Conservation (phyloP, 2,797 vertebrate species). For the Silurus aristotelis region DNA sequence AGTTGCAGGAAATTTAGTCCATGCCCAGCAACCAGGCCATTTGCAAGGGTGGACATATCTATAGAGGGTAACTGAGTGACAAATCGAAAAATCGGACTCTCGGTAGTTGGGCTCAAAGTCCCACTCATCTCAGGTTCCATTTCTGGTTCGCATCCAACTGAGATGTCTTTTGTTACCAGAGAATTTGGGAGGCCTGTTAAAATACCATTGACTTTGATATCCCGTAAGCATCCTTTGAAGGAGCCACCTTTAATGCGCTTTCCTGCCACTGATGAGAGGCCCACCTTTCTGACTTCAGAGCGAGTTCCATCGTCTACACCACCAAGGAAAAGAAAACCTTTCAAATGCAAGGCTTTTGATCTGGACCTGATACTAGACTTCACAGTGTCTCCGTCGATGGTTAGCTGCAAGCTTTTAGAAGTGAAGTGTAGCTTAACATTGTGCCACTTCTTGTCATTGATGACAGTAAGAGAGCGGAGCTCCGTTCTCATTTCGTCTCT, state of each 20-base stretch:
- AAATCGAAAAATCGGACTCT: conserved; percentile 52
- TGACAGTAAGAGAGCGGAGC: conserved; percentile 72
- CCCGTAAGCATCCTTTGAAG: conserved; percentile 88
- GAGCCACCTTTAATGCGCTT: conserved; percentile 82
- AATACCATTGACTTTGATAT: conserved; percentile 76
- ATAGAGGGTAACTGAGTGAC: conserved; percentile 62
- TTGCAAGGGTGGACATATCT: conserved; percentile 68
- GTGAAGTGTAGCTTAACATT: conserved; percentile 76
- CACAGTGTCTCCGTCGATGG: conserved; percentile 76
- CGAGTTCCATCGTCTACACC: conserved; percentile 79
- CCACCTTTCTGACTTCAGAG: conserved; percentile 75
- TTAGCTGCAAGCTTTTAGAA: conserved; percentile 76
- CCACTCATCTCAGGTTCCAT: conserved; percentile 57
- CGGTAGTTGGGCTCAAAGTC: conserved; percentile 60
- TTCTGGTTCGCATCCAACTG: conserved; percentile 84
- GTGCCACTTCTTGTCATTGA: conserved; percentile 86
- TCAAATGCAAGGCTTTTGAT: conserved; percentile 71
- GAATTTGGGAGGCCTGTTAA: conserved; percentile 79
- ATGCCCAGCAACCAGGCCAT: conserved; percentile 68
- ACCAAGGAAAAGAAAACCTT: conserved; percentile 82
- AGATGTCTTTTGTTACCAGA: conserved; percentile 86
- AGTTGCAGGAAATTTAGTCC: conserved; percentile 76
- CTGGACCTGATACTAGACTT: conserved; percentile 71
- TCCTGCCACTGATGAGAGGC: conserved; percentile 78
- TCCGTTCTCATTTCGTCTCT: conserved; percentile 74